Base-by-base conservation (phyloP, 2,888 invertebrate species). In the Cinara cedri region DNA sequence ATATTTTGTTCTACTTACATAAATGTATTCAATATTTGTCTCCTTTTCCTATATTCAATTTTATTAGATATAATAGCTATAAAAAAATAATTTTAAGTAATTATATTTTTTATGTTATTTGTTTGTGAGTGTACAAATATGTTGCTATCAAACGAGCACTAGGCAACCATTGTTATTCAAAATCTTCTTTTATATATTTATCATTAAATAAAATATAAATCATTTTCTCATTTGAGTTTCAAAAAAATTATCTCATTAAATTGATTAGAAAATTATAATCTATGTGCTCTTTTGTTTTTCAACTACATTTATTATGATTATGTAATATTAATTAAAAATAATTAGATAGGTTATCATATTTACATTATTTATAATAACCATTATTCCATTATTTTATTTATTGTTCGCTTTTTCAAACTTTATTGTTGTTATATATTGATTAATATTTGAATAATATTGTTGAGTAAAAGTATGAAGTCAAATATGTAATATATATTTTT, bases 371-470 rank as follows among this genome's bases (percentile, higher is more conserved):
- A 51, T 57, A 46, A 66, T 76, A 49, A 70, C 34, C 68, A 70
- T 57, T 70, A 78, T 78, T 78, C 68, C 78, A 70, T 78, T 78
- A 78, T 70, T 68, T 49, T 70, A 78, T 68, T 60, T 70, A 46
- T 78, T 78, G 68, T 78, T 78, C 60, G 70, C 70, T 70, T 78
- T 76, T 60, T 78, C 70, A 70, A 78, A 68, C 60, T 78, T 68
- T 78, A 68, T 78, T 78, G 78, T 68, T 78, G 78, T 78, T 78
- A 66, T 49, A 34, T 63, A 70, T 62, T 60, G 14, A 63, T 72
- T 49, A 46, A 72, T 72, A 62, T 49, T 63, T 72, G 49, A 72
- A 65, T 42, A 55, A 34, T 44, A 66, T 68, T 74, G 63, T 74
- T 74, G 51, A 74, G 74, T 74, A 74, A 74, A 54, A 19, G 24